Conservation (phyloP, 2,888 invertebrate species). For the Lymantria dispar region DNA sequence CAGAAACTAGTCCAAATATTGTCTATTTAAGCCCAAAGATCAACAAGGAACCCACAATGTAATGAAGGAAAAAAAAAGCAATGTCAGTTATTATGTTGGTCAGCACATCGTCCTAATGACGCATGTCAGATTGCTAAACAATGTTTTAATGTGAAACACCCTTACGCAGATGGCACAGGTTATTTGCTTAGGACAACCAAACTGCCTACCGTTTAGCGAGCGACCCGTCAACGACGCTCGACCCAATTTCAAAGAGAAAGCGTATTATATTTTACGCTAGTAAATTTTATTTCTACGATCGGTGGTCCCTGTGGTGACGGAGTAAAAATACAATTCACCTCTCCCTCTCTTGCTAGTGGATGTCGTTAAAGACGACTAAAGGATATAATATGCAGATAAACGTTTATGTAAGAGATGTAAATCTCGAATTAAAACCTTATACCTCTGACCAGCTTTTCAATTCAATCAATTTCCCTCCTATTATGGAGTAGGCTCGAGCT, state of each 20-base stretch:
- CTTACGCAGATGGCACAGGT: constrained; percentile 67
- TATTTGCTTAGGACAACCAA: constrained; percentile 80
- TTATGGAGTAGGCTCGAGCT: no score
- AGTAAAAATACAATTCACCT: no score
- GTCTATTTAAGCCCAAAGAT: constrained; percentile 8
- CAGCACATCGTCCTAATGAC: constrained; percentile 70
- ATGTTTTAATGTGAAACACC: constrained; percentile 76
- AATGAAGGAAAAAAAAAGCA: constrained; percentile 57
- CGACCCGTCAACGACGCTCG: constrained; percentile 40
- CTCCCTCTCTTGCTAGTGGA: no score
- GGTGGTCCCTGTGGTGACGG: no score
- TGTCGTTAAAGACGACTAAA: no score
- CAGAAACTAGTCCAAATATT: constrained; percentile 1
- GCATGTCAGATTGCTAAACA: constrained; percentile 71
- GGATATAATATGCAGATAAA: no score
- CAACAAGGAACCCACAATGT: constrained; percentile 28
- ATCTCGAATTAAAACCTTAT: no score
- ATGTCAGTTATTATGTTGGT: constrained; percentile 48
- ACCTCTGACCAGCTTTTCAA: no score
- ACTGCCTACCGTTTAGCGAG: constrained; percentile 75
- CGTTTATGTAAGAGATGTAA: no score
- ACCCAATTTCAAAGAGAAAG: constrained; percentile 11
- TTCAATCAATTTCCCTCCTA: no score
- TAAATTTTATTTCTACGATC: no score
- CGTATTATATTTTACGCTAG: not conserved